Conservation (phyloP, 2,113 vertebrate genomes). For the Macroglossus sobrinus region DNA sequence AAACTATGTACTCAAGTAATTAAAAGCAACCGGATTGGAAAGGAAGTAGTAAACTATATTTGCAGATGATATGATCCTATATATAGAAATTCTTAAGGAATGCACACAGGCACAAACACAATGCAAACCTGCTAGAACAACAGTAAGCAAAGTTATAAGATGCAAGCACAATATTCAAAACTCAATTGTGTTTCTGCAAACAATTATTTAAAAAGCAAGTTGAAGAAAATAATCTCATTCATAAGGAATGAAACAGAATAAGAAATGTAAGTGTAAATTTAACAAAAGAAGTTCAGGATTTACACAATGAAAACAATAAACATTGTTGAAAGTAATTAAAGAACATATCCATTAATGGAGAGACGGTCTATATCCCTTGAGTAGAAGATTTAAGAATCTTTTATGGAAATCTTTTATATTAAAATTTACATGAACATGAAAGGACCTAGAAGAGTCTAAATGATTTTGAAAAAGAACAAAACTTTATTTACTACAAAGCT, state of each 20-base stretch:
- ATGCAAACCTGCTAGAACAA: neutral
- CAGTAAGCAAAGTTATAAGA: neutral
- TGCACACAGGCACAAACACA: neutral
- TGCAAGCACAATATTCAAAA: neutral
- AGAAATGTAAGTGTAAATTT: neutral
- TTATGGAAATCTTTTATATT: neutral
- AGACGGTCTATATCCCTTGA: neutral
- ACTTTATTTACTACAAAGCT: neutral
- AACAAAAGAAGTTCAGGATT: slow-evolving; percentile 23
- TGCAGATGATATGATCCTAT: neutral
- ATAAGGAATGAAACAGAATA: neutral
- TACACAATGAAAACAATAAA: slow-evolving; percentile 10
- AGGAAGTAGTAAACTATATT: neutral
- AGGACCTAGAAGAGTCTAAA: neutral
- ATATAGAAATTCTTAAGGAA: neutral
- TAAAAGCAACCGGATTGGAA: neutral
- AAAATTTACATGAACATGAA: slow-evolving; percentile 20
- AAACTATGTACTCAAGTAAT: neutral
- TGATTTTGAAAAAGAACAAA: neutral
- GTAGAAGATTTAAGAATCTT: neutral
- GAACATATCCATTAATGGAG: neutral
- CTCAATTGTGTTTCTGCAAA: neutral
- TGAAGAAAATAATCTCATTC: slow-evolving; percentile 16
- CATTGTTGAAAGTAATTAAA: neutral
- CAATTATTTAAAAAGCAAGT: neutral